phyloP scores from a whole-genome alignment of 2,888 invertebrate genomes.

The Chaitophorus viminalis region DNA sequence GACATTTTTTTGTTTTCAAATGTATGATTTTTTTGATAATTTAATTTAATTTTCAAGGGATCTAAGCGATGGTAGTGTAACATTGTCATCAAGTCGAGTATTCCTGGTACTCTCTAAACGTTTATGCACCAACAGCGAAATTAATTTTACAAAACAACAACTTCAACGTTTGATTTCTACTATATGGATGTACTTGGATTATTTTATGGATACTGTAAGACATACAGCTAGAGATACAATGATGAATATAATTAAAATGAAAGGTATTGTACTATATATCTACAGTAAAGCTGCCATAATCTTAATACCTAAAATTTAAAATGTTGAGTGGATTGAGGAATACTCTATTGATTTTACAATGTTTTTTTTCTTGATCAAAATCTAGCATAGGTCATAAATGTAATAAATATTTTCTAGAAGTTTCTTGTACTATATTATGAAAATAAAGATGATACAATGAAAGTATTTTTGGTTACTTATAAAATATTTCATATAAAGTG shows the following conservation, averaged over 20 bases:
- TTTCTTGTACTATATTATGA: no score
- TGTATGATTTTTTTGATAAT: not conserved
- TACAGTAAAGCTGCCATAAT: not conserved
- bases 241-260: conserved; percentile 68
- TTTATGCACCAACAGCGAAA: conserved; percentile 4
- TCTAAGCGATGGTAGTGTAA: conserved; percentile 30
- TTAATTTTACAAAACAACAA: conserved; percentile 22
- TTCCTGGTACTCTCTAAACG: conserved; percentile 39
- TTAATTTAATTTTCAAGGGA: conserved; percentile 29
- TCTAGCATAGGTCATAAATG: no score
- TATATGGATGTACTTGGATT: conserved; percentile 73
- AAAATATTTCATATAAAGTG: no score
- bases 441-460: no score
- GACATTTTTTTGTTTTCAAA: not conserved
- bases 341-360: no score
- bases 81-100: conserved; percentile 42
- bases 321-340: not conserved
- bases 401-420: no score
- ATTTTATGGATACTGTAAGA: conserved; percentile 75
- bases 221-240: conserved; percentile 72
- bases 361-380: no score
- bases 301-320: no score
- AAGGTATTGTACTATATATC: conserved; percentile 64
- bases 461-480: no score
- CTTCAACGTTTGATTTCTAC: conserved; percentile 66